These are phyloP conservation scores for Drosophila greeni DNA, from an alignment of 2,888 invertebrate species.

Conservation along the genomic window DNA sequence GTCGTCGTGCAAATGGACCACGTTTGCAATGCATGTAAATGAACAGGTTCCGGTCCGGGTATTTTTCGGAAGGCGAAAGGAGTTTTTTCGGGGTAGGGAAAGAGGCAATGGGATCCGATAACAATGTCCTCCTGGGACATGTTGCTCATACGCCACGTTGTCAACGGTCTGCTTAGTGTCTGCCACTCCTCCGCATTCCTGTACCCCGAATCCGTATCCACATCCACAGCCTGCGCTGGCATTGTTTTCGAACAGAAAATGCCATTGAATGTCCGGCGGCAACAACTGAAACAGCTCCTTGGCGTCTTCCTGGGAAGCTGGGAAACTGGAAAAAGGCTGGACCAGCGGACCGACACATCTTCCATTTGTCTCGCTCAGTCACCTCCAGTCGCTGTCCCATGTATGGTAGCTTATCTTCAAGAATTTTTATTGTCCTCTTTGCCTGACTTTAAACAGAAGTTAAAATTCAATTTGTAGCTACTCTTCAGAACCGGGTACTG, in stretches of 20 bases:
- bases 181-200: conserved; percentile 26
- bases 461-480: conserved; percentile 3
- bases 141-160: conserved; percentile 61
- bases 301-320: neutral
- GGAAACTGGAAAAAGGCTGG: conserved; percentile 28
- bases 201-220: conserved; percentile 1
- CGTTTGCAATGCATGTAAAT: conserved; percentile 71
- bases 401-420: conserved; percentile 4
- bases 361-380: conserved; percentile 38
- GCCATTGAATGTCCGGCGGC: conserved; percentile 30
- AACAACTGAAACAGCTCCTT: conserved; percentile 36
- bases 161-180: conserved; percentile 65
- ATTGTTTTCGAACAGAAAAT: conserved; percentile 32
- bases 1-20: conserved; percentile 43
- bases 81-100: neutral
- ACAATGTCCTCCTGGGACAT: conserved; percentile 45
- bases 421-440: neutral
- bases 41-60: conserved; percentile 57
- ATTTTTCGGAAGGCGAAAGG: neutral
- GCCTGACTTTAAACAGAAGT: neutral
- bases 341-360: conserved; percentile 35
- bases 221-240: conserved; percentile 16
- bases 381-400: conserved; percentile 4
- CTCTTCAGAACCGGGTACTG: neutral
- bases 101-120: conserved; percentile 13